Evolutionary conservation across 2,113 vertebrate genomes (phyloP).

Genomic region (Mus spicilegus): DNA sequence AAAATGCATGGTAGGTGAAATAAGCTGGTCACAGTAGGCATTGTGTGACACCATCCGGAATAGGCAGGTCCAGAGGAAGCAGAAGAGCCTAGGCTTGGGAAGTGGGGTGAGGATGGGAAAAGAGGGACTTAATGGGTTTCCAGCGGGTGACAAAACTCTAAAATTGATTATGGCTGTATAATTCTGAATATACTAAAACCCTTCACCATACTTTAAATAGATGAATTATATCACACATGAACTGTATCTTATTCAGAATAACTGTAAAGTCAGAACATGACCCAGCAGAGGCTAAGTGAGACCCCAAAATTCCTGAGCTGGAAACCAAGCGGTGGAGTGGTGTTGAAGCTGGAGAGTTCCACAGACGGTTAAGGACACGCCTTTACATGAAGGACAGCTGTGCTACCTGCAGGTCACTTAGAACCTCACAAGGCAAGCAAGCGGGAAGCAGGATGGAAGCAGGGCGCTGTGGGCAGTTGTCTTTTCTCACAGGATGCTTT

Average conservation of each 20-base stretch:
- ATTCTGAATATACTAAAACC: not conserved
- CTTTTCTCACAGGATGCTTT: not conserved
- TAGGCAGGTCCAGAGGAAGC: not conserved
- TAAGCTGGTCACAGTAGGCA: not conserved
- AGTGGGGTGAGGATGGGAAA: not conserved
- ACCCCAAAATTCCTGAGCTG: not conserved
- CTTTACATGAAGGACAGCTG: not conserved
- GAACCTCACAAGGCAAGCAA: not conserved
- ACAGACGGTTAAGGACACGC: not conserved
- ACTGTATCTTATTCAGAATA: constrained; percentile 35
- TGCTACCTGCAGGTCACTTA: not conserved
- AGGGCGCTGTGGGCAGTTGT: not conserved
- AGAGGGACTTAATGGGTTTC: not conserved
- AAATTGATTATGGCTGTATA: constrained; percentile 12
- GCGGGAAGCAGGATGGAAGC: not conserved
- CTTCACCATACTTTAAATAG: not conserved
- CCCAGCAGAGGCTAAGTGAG: not conserved
- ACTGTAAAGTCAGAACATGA: not conserved
- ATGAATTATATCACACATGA: not conserved
- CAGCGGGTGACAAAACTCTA: not conserved
- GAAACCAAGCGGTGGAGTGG: not conserved
- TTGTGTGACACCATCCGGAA: too few relatives aligned
- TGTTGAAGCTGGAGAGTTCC: not conserved
- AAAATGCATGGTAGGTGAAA: constrained; percentile 1
- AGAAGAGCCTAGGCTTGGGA: not conserved